Evolutionary conservation across 1,140 invertebrate species (phyloP), one percentile per base, ranked within the genome.

Genomic region (Sycophaga agraensis): DNA sequence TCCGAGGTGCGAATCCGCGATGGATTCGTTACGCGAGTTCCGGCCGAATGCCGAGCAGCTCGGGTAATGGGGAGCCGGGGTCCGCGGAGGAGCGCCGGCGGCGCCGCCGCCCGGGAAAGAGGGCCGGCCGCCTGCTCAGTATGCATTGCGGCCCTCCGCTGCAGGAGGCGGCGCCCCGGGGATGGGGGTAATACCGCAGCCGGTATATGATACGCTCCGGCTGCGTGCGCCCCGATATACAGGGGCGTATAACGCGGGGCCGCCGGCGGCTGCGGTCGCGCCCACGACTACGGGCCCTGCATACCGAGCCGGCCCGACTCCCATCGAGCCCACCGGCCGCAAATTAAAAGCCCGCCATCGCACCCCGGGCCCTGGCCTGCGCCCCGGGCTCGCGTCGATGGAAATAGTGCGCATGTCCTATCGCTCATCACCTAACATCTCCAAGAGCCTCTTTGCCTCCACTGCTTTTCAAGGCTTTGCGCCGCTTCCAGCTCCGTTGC

Each of bases 81-180:
- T 9, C 14, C n/a, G 57, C 16, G 4, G 16, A 49, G 22, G 43
- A 16, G 17, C 5, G 7, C 9, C 28, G 6, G n/a, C n/a, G 21
- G 51, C 31, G 4, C n/a, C 21, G 48, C n/a, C n/a, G n/a, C n/a
- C n/a, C 49, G 24, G 72, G 69, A 70, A 71, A 11, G 28, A 31
- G 28, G 28, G n/a, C n/a, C 11, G 28, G 5, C 28, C 67, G 69
- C 69, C 76, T 79, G 70, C 69, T 80, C 75, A 75, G 77, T 80
- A 80, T 80, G 78, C 76, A 80, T 80, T 79, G 75, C 76, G 70
- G 67, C 68, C 70, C 68, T 73, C 70, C 70, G 70, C 43, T 57
- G 64, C 70, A 70, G 68, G 67, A n/a, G n/a, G n/a, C n/a, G n/a
- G n/a, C n/a, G n/a, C n/a, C n/a, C n/a, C n/a, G n/a, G n/a, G n/a